phyloP scores from a whole-genome alignment of 2,113 vertebrate genomes.

The Beaufortia kweichowensis region DNA sequence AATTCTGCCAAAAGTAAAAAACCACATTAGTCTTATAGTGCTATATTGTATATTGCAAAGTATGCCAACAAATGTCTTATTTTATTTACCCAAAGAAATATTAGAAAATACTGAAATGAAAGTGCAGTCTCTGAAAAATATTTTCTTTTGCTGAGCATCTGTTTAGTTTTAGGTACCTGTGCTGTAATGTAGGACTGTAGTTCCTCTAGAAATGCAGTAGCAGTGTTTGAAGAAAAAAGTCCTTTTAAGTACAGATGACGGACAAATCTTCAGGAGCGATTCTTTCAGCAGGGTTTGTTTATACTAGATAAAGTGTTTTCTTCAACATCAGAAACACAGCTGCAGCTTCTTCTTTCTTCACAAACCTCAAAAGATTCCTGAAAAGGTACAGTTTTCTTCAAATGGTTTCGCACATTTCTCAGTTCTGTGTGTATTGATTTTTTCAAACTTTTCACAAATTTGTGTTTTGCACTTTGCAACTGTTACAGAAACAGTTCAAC shows the following conservation, averaged over 20 bases:
- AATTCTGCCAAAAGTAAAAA: too few species aligned
- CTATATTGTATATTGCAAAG: too few species aligned
- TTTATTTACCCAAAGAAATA: too few species aligned
- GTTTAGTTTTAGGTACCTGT: neutral
- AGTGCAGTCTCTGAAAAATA: too few species aligned
- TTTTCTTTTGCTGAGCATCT: neutral
- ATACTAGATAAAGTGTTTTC: constrained; percentile 26
- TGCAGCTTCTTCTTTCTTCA: constrained; percentile 19
- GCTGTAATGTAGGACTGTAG: neutral
- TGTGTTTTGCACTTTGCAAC: neutral
- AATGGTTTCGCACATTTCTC: neutral
- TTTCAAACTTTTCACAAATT: neutral
- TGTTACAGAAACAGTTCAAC: neutral
- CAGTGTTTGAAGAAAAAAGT: neutral
- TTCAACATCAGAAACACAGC: constrained; percentile 24
- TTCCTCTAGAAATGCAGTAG: constrained; percentile 2
- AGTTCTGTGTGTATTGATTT: neutral
- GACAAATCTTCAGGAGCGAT: constrained; percentile 1
- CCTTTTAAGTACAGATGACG: constrained; percentile 5
- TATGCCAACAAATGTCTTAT: too few species aligned
- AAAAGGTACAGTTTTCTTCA: neutral
- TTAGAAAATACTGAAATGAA: too few species aligned
- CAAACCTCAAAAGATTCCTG: neutral
- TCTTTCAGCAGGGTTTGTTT: constrained; percentile 27
- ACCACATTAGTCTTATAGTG: too few species aligned